phyloP scores from a whole-genome alignment of 2,797 vertebrate species.

The Myotis daubentonii region DNA sequence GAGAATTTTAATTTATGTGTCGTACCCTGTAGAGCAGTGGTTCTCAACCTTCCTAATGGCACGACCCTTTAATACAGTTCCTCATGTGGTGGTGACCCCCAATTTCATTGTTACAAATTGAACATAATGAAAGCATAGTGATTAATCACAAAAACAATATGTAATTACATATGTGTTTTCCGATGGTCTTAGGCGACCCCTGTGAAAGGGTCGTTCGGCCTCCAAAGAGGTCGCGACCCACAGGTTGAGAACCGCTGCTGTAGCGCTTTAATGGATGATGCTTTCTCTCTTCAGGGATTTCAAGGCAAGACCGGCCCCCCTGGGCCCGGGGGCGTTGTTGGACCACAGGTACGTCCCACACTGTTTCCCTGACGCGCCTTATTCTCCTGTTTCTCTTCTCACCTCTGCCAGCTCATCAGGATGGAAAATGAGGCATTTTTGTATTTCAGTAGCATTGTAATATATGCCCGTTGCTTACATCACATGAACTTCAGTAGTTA shows the following conservation, averaged over 20 bases:
- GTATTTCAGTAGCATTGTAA: background rate
- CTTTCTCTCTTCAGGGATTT: constrained; percentile 91
- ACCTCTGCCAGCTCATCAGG: background rate
- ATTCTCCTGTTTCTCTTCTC: background rate
- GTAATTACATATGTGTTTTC: too few relatives aligned
- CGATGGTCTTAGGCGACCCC: too few relatives aligned
- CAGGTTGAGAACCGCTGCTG: too few relatives aligned
- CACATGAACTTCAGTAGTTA: background rate
- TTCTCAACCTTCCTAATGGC: too few relatives aligned
- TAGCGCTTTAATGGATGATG: background rate
- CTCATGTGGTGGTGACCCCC: too few relatives aligned
- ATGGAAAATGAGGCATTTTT: background rate
- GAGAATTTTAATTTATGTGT: background rate
- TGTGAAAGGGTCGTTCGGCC: too few relatives aligned
- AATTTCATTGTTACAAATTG: too few relatives aligned
- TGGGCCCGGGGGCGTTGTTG: constrained; percentile 97
- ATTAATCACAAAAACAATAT: too few relatives aligned
- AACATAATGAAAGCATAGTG: too few relatives aligned
- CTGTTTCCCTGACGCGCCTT: background rate
- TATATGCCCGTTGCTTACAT: background rate
- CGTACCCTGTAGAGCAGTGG: background rate
- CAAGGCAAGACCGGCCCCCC: constrained; percentile 99
- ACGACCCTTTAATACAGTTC: too few relatives aligned
- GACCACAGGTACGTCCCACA: constrained; percentile 91
- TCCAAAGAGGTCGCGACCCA: too few relatives aligned